Evolutionary conservation across 2,888 invertebrate species (phyloP), one percentile per base, ranked within the genome.

Genomic region (Trissolcus japonicus): DNA sequence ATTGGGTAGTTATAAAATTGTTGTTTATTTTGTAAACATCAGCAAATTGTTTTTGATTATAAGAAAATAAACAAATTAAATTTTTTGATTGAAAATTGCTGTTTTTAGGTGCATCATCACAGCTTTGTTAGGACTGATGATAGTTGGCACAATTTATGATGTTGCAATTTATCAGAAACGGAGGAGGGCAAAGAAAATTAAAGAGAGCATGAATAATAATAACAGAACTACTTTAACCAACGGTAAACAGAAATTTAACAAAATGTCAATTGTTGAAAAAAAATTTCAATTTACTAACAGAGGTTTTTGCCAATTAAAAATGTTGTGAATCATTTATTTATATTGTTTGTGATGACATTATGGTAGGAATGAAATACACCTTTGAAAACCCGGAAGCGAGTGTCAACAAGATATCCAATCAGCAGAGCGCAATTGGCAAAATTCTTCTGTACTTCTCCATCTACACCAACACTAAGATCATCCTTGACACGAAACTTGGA

Each of bases 361-460:
- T 9, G 35, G 11, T 48, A 80, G 83, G 73, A 11, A 25, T 61
- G 7, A 82, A 82, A 41, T 68, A 79, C 9, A 69, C 77, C 1
- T 29, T 29, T 7, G 76, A 81, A 7, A 76, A 78, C 19, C 51
- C 73, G 76, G 86, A 79, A 84, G 81, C 46, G 13, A 61, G 41
- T n/a, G 68, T 73, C 77, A 81, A 76, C 51, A 81, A 50, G 59
- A 69, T 63, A 1, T 48, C 51, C 9, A 1, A 67, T 16, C 63
- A 56, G n/a, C 78, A 79, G 25, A 82, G 73, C 19, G 65, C 54
- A 0, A 35, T 84, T 0, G 85, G 81, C 1, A 80, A 87, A 71
- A 76, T 89, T 7, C 16, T 91, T 1, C 79, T 88, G 25, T 90
- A 91, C 68, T 92, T 92, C 80, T 92, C 92, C 0, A 51, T 90